Evolutionary conservation across 2,113 vertebrate genomes (phyloP).

Genomic region (Microcebus tavaratra): DNA sequence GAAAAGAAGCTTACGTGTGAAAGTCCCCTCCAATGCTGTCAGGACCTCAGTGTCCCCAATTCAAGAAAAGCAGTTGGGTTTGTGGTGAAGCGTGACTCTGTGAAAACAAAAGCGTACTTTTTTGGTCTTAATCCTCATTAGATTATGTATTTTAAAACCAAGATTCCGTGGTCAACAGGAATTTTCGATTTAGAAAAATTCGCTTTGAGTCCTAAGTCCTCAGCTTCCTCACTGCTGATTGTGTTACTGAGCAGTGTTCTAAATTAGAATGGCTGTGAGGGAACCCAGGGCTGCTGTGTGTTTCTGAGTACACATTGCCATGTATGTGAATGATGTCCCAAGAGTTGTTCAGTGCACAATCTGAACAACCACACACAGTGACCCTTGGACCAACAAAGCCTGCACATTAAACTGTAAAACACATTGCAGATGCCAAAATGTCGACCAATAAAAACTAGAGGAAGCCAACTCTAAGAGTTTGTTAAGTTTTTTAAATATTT

Average conservation of each 20-base stretch:
- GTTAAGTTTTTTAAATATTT: neutral
- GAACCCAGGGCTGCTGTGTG: neutral
- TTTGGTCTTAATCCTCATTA: neutral
- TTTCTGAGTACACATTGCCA: neutral
- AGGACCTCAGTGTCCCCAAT: neutral
- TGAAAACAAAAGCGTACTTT: neutral
- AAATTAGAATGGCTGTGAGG: neutral
- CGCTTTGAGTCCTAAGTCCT: neutral
- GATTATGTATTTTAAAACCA: constrained; percentile 10
- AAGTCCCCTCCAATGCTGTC: neutral
- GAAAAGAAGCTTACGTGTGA: neutral
- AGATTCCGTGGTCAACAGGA: neutral
- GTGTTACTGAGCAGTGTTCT: neutral
- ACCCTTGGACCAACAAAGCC: neutral
- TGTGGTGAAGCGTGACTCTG: neutral
- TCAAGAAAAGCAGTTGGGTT: neutral
- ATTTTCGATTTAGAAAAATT: constrained; percentile 15
- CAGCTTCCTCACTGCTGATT: neutral
- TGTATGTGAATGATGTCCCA: neutral
- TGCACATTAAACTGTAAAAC: neutral
- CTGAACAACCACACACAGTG: neutral
- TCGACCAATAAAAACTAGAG: neutral
- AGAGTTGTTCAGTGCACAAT: neutral
- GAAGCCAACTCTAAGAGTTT: neutral
- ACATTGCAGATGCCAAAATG: neutral